Conservation (phyloP, 2,113 vertebrate genomes). For the Marmota monax region DNA sequence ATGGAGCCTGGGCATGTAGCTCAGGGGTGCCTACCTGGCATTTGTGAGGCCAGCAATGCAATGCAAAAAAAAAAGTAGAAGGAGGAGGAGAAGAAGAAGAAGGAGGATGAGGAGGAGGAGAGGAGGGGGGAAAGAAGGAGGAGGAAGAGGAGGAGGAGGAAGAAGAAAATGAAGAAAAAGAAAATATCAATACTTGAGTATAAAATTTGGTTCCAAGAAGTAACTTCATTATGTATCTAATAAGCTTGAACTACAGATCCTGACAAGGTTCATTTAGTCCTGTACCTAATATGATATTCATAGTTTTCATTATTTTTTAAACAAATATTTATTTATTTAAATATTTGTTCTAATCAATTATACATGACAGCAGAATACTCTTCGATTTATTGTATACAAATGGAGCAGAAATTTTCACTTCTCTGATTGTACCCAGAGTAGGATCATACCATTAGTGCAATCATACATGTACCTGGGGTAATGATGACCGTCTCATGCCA, state of each 20-base stretch:
- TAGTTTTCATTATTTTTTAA: background rate
- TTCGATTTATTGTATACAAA: too few relatives aligned
- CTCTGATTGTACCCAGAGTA: too few relatives aligned
- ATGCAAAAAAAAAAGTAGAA: too few relatives aligned
- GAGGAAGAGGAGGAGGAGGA: background rate
- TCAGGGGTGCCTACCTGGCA: background rate
- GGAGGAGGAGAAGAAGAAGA: too few relatives aligned
- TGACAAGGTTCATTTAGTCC: background rate
- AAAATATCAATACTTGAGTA: background rate
- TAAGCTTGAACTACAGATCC: background rate
- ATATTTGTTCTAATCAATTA: too few relatives aligned
- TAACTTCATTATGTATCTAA: background rate
- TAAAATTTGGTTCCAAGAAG: constrained; percentile 20
- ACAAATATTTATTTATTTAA: background rate
- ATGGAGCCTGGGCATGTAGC: background rate
- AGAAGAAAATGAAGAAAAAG: background rate
- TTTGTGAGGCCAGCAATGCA: background rate
- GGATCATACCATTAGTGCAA: too few relatives aligned
- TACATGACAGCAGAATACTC: too few relatives aligned
- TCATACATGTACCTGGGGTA: too few relatives aligned
- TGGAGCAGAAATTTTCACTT: too few relatives aligned
- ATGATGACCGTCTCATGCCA: too few relatives aligned
- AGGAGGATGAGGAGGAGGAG: too few relatives aligned
- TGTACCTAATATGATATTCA: background rate
- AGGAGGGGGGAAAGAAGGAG: too few relatives aligned